Conservation (phyloP, 2,888 invertebrate species). For the Agrochola litura region DNA sequence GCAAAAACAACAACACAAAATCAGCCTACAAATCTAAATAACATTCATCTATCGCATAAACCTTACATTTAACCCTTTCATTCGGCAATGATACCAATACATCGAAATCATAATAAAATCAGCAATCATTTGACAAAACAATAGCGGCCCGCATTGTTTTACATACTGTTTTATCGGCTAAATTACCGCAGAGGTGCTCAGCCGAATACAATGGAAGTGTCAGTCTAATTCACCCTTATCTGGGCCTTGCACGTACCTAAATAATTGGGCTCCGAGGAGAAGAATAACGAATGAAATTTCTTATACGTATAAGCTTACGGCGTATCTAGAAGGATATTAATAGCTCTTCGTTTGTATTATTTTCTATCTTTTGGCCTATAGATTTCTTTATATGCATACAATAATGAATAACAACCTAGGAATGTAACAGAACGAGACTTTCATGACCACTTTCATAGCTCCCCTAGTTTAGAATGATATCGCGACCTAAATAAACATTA, state of each 20-base stretch:
- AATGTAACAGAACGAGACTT: constrained; percentile 25
- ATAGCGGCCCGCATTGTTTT: constrained; percentile 73
- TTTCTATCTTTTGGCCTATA: not conserved
- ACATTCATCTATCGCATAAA: constrained; percentile 16
- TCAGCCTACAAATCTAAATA: too few species aligned
- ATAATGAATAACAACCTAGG: constrained; percentile 15
- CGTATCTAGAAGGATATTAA: constrained; percentile 22
- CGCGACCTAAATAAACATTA: constrained; percentile 38
- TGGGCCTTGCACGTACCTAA: constrained; percentile 33
- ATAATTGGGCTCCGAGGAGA: constrained; percentile 54
- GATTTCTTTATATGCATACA: constrained; percentile 6
- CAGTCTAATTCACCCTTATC: constrained; percentile 72
- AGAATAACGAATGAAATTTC: constrained; percentile 35
- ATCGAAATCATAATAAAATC: constrained; percentile 73
- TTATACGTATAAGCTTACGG: constrained; percentile 7
- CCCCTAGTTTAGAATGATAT: constrained; percentile 19
- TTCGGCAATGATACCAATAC: constrained; percentile 50
- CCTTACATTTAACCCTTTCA: constrained; percentile 36
- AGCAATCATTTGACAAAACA: constrained; percentile 72
- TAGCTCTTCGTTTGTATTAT: constrained; percentile 13
- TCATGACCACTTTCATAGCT: constrained; percentile 36
- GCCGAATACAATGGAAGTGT: constrained; percentile 76
- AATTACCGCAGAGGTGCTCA: constrained; percentile 70
- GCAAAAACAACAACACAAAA: not conserved
- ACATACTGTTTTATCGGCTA: constrained; percentile 71